phyloP scores from a whole-genome alignment of 2,888 invertebrate species.

The Sipha maydis region DNA sequence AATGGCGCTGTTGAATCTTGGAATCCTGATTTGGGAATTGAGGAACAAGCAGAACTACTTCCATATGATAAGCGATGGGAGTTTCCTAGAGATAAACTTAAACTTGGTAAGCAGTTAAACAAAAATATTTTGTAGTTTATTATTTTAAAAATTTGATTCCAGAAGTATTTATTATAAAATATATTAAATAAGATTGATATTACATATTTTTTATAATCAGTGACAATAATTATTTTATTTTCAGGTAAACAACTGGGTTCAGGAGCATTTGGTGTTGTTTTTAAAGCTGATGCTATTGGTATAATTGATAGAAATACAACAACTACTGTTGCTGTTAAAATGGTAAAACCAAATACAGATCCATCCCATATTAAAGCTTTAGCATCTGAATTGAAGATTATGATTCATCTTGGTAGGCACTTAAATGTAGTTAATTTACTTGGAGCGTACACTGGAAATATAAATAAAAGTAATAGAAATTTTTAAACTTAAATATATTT shows the following conservation, averaged over 20 bases:
- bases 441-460: conserved; percentile 92
- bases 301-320: conserved; percentile 79
- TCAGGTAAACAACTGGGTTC: conserved; percentile 88
- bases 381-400: conserved; percentile 92
- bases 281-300: conserved; percentile 85
- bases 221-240: background rate
- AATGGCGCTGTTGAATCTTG: conserved; percentile 82
- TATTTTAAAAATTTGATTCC: background rate
- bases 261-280: conserved; percentile 94
- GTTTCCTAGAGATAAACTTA: conserved; percentile 86
- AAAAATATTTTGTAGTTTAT: background rate
- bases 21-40: conserved; percentile 88
- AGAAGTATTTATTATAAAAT: no score
- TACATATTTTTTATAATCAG: no score
- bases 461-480: conserved; percentile 79
- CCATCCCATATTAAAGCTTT: conserved; percentile 86
- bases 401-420: conserved; percentile 94
- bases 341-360: conserved; percentile 90
- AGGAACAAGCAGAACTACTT: conserved; percentile 93
- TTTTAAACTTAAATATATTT: background rate
- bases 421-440: conserved; percentile 94
- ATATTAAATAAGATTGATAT: no score
- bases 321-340: conserved; percentile 92
- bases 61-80: conserved; percentile 88
- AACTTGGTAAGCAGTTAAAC: conserved; percentile 73